Base-by-base conservation (phyloP, 2,888 invertebrate genomes). In the Drosophila multiciliata region DNA sequence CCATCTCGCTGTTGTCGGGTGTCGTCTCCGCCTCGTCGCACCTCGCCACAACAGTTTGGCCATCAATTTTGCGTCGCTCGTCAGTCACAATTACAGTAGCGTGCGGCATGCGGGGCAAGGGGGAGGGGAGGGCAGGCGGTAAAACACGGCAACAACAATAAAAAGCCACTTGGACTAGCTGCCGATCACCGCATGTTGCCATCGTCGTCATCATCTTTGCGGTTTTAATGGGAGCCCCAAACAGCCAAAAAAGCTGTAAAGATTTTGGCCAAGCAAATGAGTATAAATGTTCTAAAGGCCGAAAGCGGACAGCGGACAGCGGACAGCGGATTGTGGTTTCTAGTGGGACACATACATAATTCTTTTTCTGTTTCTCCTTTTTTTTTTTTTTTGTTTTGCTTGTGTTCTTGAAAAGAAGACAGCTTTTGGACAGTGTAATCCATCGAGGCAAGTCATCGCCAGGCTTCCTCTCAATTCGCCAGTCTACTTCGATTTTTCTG, bases 141-240 rank as follows among this genome's bases (percentile, higher is more conserved):
- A 55, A 36, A 33, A 29, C 32, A 57, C 42, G 50, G 32, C 54
- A 50, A 58, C 58, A 69, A 78, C 58, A 73, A 66, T 58, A 73
- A 73, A 66, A 70, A 66, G 58, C 65, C 53, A 70, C 74, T 78
- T 74, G 78, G 74, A 74, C 74, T 73, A 78, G 78, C 74, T 70
- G 78, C 74, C 77, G 79, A 85, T 83, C 87, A 68, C 79, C 79
- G 77, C 87, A 81, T 81, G 82, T 82, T 67, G 75, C 75, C 79
- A 71, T 74, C 68, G 73, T 72, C 63, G 61, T 49, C 49, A 45
- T 45, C 45, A 45, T 60, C 58, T 65, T 71, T 64, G 63, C 70
- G 60, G 75, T 61, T 83, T 83, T 77, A 65, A 62, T 42, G 59
- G 66, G 58, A 49, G 55, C 45, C 23, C 48, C 66, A 42, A 52